phyloP scores from a whole-genome alignment of 2,113 vertebrate genomes.

The Vidua chalybeata region DNA sequence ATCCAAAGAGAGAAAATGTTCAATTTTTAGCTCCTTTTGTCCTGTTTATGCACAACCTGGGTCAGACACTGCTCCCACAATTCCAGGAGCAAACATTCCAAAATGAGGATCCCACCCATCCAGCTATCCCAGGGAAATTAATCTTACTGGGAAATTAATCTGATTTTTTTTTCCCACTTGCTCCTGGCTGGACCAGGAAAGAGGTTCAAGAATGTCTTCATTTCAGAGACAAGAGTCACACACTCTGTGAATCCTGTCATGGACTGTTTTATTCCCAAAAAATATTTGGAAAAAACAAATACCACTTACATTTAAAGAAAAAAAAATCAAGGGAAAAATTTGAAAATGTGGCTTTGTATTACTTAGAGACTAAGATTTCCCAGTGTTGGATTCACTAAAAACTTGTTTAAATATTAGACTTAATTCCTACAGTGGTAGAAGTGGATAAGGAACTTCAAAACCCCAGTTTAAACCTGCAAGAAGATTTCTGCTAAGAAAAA shows the following conservation, averaged over 20 bases:
- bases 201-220: not conserved
- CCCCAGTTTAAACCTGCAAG: not conserved
- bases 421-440: not conserved
- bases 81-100: not conserved
- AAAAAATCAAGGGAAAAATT: not conserved
- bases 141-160: not conserved
- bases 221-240: accelerated
- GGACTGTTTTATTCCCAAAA: not conserved
- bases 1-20: not conserved
- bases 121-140: not conserved
- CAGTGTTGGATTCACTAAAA: not conserved
- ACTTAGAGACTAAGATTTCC: not conserved
- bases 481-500: conserved; percentile 6
- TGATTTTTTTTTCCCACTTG: not conserved
- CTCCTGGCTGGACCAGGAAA: not conserved
- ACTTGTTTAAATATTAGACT: not conserved
- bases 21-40: not conserved
- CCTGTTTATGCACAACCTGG: not conserved
- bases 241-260: not conserved
- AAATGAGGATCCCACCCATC: accelerated
- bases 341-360: not conserved
- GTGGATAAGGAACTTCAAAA: not conserved
- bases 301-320: not conserved
- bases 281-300: not conserved
- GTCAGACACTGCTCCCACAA: not conserved